Evolutionary conservation across 2,888 invertebrate genomes (phyloP).

Genomic region (Masnerella sp.): DNA sequence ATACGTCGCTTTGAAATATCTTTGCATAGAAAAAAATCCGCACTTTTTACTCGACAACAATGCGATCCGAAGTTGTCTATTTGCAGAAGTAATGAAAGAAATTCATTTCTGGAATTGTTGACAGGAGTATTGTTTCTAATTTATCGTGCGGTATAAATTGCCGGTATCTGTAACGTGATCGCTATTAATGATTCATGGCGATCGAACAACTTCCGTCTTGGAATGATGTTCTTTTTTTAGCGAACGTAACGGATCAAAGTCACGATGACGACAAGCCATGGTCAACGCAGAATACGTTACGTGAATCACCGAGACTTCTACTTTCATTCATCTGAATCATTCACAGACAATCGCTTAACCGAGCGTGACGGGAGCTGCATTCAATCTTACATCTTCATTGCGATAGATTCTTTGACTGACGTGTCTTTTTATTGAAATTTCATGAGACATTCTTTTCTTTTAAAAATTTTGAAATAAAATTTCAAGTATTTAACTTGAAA

Average conservation of each 20-base stretch:
- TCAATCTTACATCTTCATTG: constrained; percentile 2
- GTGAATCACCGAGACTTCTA: constrained; percentile 53
- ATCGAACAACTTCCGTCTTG: constrained; percentile 42
- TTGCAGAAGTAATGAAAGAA: too few relatives aligned
- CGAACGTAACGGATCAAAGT: constrained; percentile 59
- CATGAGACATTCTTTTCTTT: too few relatives aligned
- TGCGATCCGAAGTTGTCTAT: too few relatives aligned
- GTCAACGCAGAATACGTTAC: constrained; percentile 45
- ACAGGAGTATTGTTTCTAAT: constrained; percentile 10
- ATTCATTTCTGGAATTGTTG: too few relatives aligned
- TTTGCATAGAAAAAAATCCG: too few relatives aligned
- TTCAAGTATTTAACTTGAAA: too few relatives aligned
- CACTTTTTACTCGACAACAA: too few relatives aligned
- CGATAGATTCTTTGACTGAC: background rate
- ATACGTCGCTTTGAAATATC: too few relatives aligned
- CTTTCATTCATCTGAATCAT: constrained; percentile 59
- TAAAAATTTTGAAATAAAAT: too few relatives aligned
- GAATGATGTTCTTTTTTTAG: constrained; percentile 23
- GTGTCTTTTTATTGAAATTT: too few relatives aligned
- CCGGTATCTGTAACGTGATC: background rate
- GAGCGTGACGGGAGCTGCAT: constrained; percentile 27
- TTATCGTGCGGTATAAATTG: background rate
- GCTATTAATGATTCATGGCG: background rate
- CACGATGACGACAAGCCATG: constrained; percentile 53
- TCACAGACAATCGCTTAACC: constrained; percentile 29